Conservation (phyloP, 2,797 vertebrate genomes). For the Anas bahamensis region DNA sequence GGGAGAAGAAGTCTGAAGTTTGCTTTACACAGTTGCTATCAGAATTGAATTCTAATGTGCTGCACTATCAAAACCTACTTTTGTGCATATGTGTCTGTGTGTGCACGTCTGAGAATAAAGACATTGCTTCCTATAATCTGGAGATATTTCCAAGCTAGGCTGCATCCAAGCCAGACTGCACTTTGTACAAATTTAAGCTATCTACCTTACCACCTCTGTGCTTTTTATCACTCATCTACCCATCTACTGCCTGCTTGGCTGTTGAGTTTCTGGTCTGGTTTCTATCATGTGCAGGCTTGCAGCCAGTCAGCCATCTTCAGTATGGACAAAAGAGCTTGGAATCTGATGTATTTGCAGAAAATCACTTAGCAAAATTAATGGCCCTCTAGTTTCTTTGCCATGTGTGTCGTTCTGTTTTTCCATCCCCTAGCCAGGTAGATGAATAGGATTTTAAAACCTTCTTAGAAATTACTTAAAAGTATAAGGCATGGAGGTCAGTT, state of each 20-base stretch:
- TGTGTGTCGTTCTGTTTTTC: neutral
- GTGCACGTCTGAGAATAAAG: neutral
- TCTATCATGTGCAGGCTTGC: neutral
- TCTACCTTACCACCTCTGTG: neutral
- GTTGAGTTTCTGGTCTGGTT: conserved; percentile 5
- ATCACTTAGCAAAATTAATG: neutral
- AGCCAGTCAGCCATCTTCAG: neutral
- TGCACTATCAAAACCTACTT: neutral
- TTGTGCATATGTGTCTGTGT: fast-evolving
- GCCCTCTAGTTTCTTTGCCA: neutral
- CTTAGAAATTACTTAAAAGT: conserved; percentile 2
- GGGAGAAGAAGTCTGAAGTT: neutral
- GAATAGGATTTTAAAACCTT: neutral
- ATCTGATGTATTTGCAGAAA: neutral
- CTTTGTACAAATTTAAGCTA: neutral
- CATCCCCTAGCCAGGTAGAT: neutral
- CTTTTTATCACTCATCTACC: neutral
- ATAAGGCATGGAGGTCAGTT: neutral
- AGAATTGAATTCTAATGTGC: neutral
- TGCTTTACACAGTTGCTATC: neutral
- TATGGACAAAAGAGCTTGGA: neutral
- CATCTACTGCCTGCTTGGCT: neutral
- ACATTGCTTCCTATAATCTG: neutral
- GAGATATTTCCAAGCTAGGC: neutral
- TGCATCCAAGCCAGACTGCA: neutral